These are phyloP conservation scores for Neofelis nebulosa DNA, from an alignment of 2,113 vertebrate species.

Conservation along the genomic window DNA sequence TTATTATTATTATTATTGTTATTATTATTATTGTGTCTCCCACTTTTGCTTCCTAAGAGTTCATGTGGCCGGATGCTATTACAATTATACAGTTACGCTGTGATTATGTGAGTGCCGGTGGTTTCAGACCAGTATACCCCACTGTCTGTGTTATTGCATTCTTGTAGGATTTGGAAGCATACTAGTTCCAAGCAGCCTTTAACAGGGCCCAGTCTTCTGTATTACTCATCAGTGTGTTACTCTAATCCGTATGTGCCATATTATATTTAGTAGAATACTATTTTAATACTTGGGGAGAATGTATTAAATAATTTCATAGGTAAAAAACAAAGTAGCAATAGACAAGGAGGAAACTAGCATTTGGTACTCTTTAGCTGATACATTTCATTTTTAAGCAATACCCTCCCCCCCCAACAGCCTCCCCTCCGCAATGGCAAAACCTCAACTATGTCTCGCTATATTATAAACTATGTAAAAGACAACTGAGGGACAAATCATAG, in stretches of 20 bases:
- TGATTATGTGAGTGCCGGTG: fast-evolving
- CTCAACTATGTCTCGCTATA: neutral
- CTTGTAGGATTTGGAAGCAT: neutral
- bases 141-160: neutral
- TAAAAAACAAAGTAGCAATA: neutral
- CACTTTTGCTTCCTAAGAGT: neutral
- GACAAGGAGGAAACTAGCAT: neutral
- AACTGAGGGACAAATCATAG: neutral
- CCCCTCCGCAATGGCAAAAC: neutral
- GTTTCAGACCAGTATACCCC: neutral
- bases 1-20: neutral
- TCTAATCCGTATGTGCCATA: neutral
- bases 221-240: neutral
- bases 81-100: neutral
- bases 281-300: neutral
- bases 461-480: neutral
- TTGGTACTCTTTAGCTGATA: neutral
- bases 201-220: neutral
- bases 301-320: neutral
- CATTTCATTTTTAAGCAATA: neutral
- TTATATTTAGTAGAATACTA: neutral
- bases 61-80: neutral
- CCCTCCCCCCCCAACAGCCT: fast-evolving
- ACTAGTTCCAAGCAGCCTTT: neutral
- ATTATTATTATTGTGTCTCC: neutral